These are phyloP conservation scores for Shinisaurus crocodilurus DNA, from an alignment of 2,113 vertebrate species.

Conservation along the genomic window DNA sequence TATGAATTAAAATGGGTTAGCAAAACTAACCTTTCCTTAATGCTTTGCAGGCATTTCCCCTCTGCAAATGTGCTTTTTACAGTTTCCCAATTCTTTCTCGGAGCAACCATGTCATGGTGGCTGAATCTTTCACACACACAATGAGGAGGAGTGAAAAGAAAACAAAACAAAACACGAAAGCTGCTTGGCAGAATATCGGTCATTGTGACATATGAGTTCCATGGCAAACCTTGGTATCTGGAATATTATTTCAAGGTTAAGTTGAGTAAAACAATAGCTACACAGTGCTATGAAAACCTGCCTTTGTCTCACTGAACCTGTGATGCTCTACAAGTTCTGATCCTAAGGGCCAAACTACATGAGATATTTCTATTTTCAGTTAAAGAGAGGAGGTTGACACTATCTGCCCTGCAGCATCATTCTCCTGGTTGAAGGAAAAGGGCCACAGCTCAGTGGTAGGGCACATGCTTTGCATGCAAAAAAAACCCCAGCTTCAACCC, in stretches of 20 bases:
- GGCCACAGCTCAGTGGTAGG: not conserved
- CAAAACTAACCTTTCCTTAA: not conserved
- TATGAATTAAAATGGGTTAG: not conserved
- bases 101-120: too few species aligned
- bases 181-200: not conserved
- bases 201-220: not conserved
- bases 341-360: not conserved
- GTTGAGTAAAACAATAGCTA: not conserved
- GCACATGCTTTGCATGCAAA: not conserved
- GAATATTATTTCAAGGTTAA: not conserved
- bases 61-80: not conserved
- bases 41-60: not conserved
- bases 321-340: not conserved
- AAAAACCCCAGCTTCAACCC: not conserved
- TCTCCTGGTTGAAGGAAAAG: not conserved
- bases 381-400: not conserved
- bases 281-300: not conserved
- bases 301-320: not conserved
- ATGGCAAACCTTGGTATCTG: not conserved
- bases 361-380: not conserved
- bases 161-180: too few species aligned
- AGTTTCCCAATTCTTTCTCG: slow-evolving; percentile 18
- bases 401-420: not conserved
- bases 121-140: too few species aligned
- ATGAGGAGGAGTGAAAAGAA: too few species aligned